Base-by-base conservation (phyloP, 2,888 invertebrate species). In the Xiphydria camelus region DNA sequence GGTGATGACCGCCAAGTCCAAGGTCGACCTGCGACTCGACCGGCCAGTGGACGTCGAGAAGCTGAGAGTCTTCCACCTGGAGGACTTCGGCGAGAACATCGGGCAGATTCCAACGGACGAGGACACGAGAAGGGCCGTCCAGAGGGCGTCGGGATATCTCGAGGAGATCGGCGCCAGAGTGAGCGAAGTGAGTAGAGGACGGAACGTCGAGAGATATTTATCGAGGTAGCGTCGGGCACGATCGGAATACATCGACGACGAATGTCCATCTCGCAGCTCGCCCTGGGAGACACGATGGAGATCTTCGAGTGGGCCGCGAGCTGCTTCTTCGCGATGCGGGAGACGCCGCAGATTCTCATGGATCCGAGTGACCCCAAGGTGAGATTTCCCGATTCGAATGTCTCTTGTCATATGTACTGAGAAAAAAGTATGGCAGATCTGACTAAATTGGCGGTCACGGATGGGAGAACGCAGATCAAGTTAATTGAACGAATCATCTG, bases 61-160 rank as follows among this genome's bases (percentile, higher is more conserved):
- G 33, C 47, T 83, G 32, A 75, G 81, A 70, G 77, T 86, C n/a
- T 81, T 78, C 64, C 87, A 83, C 67, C 82, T 87, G 81, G 82
- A 83, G 37, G 83, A 84, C 53, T 80, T 83, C 36, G 78, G 80
- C 0, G 73, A 77, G 2, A 80, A 81, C 0, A 62, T 82, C 1
- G 77, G 83, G 0, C 59, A 81, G 2, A 69, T 81, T 10, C 70
- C 73, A 5, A 82, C 86, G 0, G 76, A 82, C 21, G 42, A 62
- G 1, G 79, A 82, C 38, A 80, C 88, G 4, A 77, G 76, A 53
- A 65, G 75, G 1, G 76, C 77, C 2, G 78, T 86, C 20, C 61
- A 57, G 5, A 70, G 73, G 31, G 81, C 82, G 1, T 79, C 79
- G 0, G 58, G 63, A 1, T 80, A 83, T 59, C 72, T 88, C 3